Evolutionary conservation across 2,113 vertebrate species (phyloP).

Genomic region (Epinephelus lanceolatus): DNA sequence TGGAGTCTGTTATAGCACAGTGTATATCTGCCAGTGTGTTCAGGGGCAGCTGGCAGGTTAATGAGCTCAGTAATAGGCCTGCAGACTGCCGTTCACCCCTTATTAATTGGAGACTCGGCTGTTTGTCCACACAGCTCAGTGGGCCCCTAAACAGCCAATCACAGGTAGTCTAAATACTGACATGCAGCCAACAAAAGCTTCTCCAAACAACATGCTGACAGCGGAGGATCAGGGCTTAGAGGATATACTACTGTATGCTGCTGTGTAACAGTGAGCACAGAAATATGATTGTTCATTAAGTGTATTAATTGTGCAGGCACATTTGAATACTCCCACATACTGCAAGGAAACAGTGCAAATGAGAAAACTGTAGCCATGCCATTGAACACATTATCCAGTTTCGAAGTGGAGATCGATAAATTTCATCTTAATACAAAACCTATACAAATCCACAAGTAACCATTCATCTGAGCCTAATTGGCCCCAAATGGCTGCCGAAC

Average conservation of each 20-base stretch:
- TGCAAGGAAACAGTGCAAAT: background rate
- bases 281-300: background rate
- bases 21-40: background rate
- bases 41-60: constrained; percentile 59
- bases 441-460: constrained; percentile 32
- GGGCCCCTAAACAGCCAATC: constrained; percentile 53
- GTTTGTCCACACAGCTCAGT: constrained; percentile 61
- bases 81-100: constrained; percentile 62
- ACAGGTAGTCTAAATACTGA: constrained; percentile 54
- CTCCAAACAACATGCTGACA: constrained; percentile 39
- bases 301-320: background rate
- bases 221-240: background rate
- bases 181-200: constrained; percentile 50
- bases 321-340: background rate
- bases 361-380: constrained; percentile 5
- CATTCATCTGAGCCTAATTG: constrained; percentile 29
- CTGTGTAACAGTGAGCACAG: background rate
- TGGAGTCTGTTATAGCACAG: constrained; percentile 11
- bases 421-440: constrained; percentile 22
- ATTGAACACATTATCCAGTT: constrained; percentile 38
- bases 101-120: constrained; percentile 63
- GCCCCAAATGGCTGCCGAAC: background rate
- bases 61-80: constrained; percentile 72
- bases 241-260: constrained; percentile 8
- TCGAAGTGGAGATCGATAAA: constrained; percentile 46